phyloP scores from a whole-genome alignment of 1,140 invertebrate species.

The Atta cephalotes region DNA sequence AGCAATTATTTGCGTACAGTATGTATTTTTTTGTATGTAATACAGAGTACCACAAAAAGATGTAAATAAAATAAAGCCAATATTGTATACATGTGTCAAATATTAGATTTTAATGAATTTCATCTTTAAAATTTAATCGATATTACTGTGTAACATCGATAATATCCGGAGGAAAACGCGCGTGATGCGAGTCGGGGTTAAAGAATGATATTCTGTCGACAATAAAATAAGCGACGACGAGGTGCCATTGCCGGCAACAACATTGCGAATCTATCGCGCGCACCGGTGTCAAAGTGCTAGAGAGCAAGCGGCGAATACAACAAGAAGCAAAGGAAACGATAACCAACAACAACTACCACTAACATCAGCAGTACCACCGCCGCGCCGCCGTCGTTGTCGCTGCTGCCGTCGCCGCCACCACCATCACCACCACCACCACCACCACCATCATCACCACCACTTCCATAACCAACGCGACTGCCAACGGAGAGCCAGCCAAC shows the following conservation, averaged over 20 bases:
- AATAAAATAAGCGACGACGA: constrained; percentile 44
- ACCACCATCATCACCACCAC: not conserved
- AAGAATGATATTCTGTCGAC: not conserved
- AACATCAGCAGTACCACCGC: not conserved
- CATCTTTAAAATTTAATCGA: not conserved
- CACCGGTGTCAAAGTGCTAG: constrained; percentile 28
- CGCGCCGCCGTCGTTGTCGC: not conserved
- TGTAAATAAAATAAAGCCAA: not conserved
- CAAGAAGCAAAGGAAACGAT: constrained; percentile 60
- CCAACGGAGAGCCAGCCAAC: constrained; percentile 57
- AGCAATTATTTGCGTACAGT: no score
- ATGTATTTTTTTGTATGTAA: no score
- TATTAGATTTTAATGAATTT: not conserved
- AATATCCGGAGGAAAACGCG: not conserved
- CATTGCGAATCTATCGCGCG: constrained; percentile 47
- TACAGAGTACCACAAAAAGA: no score
- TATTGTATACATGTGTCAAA: not conserved
- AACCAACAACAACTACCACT: constrained; percentile 45
- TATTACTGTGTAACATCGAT: not conserved
- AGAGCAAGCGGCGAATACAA: constrained; percentile 54
- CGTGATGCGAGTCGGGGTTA: not conserved
- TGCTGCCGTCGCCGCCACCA: not conserved
- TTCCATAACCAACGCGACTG: constrained; percentile 56
- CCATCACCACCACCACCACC: no score
- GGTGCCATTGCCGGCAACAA: constrained; percentile 52